These are phyloP conservation scores for Thalpophila matura DNA, from an alignment of 2,888 invertebrate genomes.

Conservation along the genomic window DNA sequence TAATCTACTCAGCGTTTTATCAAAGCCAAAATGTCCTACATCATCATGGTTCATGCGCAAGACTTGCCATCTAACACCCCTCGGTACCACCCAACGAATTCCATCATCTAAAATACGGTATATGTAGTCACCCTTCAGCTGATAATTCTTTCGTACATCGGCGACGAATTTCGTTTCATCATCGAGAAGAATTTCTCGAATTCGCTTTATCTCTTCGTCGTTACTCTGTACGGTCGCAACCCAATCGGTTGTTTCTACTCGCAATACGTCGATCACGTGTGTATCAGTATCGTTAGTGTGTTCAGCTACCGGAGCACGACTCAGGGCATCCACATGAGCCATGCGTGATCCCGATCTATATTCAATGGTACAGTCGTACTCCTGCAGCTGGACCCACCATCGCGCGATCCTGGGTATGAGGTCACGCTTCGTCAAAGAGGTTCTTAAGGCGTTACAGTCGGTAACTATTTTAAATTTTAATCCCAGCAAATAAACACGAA, in stretches of 20 bases:
- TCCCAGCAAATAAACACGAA: constrained; percentile 56
- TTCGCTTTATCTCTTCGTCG: constrained; percentile 25
- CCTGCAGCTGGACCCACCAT: constrained; percentile 30
- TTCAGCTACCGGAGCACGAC: constrained; percentile 1
- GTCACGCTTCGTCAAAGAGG: constrained; percentile 49
- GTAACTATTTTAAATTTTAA: constrained; percentile 33
- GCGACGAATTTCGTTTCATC: neutral
- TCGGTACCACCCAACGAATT: constrained; percentile 25
- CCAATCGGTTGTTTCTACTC: constrained; percentile 14
- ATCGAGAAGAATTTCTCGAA: constrained; percentile 9
- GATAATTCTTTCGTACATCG: constrained; percentile 21
- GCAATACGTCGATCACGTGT: neutral
- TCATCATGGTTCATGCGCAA: constrained; percentile 4
- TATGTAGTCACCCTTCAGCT: constrained; percentile 12
- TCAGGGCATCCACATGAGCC: constrained; percentile 50
- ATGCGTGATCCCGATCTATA: constrained; percentile 57
- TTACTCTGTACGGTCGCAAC: constrained; percentile 14
- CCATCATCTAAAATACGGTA: no score
- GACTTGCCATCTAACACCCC: constrained; percentile 58
- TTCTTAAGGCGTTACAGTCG: constrained; percentile 52
- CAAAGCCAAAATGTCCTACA: neutral
- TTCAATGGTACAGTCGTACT: constrained; percentile 42
- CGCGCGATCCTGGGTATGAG: constrained; percentile 50
- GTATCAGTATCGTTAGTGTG: neutral
- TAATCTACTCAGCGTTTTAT: neutral